These are phyloP conservation scores for Mesorhabditis belari DNA, from an alignment of 2,888 invertebrate species.

Conservation along the genomic window DNA sequence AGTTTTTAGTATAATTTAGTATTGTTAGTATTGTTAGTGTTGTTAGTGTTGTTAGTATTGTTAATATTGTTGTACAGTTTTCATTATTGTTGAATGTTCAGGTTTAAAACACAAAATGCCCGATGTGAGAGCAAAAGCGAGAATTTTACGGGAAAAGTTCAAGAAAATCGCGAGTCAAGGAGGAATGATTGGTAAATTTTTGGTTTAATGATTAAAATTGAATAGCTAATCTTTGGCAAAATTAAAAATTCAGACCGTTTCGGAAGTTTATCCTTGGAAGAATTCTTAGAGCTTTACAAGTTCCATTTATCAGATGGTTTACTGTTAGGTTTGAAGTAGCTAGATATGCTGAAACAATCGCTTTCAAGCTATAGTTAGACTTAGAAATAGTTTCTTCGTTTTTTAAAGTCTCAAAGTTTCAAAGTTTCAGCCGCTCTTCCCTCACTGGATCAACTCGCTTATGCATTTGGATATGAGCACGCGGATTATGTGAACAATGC, in stretches of 20 bases:
- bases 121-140: conserved; percentile 31
- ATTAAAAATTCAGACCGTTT: no score
- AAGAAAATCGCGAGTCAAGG: conserved; percentile 39
- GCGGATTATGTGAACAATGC: conserved; percentile 37
- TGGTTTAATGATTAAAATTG: no score
- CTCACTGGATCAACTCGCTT: conserved; percentile 40
- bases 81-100: neutral
- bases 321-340: no score
- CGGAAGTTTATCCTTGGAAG: no score
- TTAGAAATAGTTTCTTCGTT: no score
- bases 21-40: no score
- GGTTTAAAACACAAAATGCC: conserved; percentile 14
- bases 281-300: no score
- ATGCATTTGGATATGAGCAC: conserved; percentile 40
- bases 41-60: no score
- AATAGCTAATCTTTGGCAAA: no score
- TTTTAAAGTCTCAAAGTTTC: no score
- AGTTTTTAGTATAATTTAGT: neutral
- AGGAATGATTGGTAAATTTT: conserved; percentile 31
- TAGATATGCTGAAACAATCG: neutral
- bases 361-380: neutral
- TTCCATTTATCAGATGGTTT: no score
- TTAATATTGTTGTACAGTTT: no score
- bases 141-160: conserved; percentile 45
- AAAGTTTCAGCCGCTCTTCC: conserved; percentile 41